Evolutionary conservation across 2,888 invertebrate species (phyloP), one percentile per base, ranked within the genome.

Genomic region (Ernsta delagoae): DNA sequence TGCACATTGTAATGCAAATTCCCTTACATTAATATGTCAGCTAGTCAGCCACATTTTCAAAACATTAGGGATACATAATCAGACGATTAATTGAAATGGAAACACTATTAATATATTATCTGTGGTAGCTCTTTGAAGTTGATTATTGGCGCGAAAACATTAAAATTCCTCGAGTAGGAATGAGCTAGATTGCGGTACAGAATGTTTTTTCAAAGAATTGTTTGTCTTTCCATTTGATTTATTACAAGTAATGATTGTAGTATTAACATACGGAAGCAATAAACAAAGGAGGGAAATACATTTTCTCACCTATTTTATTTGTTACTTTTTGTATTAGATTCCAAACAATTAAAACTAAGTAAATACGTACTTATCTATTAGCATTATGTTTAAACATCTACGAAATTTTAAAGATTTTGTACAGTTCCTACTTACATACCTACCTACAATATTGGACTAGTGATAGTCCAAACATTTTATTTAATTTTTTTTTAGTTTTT

Each of bases 11-110:
- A 53, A 66, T 60, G 66, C 41, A 59, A 66, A 65, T 65, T 11
- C 12, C 12, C 0, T n/a, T 41, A 9, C 59, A 65, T 67, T 54
- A 45, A 41, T 61, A 66, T 66, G 24, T 24, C 1, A 24, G 53
- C 66, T n/a, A n/a, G n/a, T n/a, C 36, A 61, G 34, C 60, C 66
- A 54, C 61, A 56, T 61, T 61, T 67, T 9, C 66, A 34, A 9
- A 45, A 54, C 41, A 60, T 54, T 54, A 60, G 43, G 66, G 34
- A 60, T 54, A 54, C 66, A 60, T 45, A 43, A 54, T 43, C 54
- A 45, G 54, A 36, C 66, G 53, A 66, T 66, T 66, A 66, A 66
- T 66, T 66, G 66, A 66, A 60, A 60, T 43, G 60, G 48, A 53
- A 60, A 43, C 66, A 54, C 66, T 60, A 66, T 57, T 60, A 43